A percentile compares a stretch with the other conserved stretches of the same genome.
Evolutionary conservation across 1,140 invertebrate species (phyloP).

Genomic region (Drosophila tropicalis): DNA sequence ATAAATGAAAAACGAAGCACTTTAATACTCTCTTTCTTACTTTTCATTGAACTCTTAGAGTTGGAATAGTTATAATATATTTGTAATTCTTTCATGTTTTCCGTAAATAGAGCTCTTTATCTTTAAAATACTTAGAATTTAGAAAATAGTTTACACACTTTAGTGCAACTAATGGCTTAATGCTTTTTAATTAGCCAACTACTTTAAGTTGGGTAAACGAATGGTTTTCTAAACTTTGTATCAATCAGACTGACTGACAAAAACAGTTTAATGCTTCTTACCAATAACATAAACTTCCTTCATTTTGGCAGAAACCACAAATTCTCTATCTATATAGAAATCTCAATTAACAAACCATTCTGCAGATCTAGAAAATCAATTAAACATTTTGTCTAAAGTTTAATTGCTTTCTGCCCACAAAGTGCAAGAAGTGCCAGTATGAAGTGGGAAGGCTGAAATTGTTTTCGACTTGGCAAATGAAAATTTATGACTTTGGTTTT

Average conservation of each 20-base stretch:
- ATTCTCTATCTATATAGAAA: conserved; percentile 18
- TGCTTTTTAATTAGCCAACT: neutral
- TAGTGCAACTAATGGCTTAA: neutral
- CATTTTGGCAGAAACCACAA: conserved; percentile 12
- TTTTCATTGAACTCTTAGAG: too few relatives aligned
- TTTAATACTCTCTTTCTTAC: too few relatives aligned
- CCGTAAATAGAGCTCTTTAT: too few relatives aligned
- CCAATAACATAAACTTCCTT: conserved; percentile 15
- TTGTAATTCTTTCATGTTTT: too few relatives aligned
- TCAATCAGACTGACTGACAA: conserved; percentile 6
- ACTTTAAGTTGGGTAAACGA: neutral
- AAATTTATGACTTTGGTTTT: conserved; percentile 61
- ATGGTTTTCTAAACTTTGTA: conserved; percentile 16
- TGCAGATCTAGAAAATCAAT: conserved; percentile 41
- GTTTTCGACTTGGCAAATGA: conserved; percentile 50
- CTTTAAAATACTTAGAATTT: too few relatives aligned
- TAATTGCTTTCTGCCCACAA: conserved; percentile 38
- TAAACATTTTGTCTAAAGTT: conserved; percentile 46
- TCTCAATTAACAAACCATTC: conserved; percentile 39
- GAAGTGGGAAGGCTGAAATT: neutral
- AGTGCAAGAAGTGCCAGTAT: conserved; percentile 10
- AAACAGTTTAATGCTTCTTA: conserved; percentile 18
- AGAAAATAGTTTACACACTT: too few relatives aligned
- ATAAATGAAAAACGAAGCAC: too few relatives aligned
- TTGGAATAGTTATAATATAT: too few relatives aligned